These are phyloP conservation scores for Lamprologus ornatipinnis DNA, from an alignment of 2,113 vertebrate species.

Conservation along the genomic window DNA sequence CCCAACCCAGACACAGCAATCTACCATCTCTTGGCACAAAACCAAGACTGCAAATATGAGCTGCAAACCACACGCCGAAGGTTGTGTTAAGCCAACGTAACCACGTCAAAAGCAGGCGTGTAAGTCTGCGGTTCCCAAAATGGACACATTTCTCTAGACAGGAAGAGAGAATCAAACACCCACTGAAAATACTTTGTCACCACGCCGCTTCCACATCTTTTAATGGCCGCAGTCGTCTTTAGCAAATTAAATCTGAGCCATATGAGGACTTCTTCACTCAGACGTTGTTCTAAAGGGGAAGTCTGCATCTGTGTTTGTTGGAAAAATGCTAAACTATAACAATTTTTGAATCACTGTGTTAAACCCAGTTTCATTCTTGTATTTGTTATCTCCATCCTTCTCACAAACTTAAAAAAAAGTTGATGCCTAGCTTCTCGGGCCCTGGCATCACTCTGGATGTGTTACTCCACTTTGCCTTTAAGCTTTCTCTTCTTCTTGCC, in stretches of 20 bases:
- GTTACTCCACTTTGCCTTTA: neutral
- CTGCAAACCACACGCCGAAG: fast-evolving
- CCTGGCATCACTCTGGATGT: neutral
- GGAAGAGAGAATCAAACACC: neutral
- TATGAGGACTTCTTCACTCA: neutral
- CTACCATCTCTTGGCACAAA: neutral
- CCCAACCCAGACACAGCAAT: neutral
- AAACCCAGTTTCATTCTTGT: neutral
- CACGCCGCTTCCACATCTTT: neutral
- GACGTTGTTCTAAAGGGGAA: neutral
- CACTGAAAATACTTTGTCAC: neutral
- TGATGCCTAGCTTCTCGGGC: neutral
- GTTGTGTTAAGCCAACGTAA: neutral
- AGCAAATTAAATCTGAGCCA: neutral
- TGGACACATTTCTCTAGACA: neutral
- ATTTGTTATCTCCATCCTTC: neutral
- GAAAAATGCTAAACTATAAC: no score
- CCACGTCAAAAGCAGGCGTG: neutral
- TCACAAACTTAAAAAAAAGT: neutral
- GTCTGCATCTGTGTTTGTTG: neutral
- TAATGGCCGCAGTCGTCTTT: neutral
- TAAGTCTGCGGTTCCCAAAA: neutral
- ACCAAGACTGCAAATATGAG: neutral
- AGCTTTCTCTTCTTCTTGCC: neutral
- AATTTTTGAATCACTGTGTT: neutral